Evolutionary conservation across 2,888 invertebrate genomes (phyloP).

Genomic region (Phaedon cochleariae): DNA sequence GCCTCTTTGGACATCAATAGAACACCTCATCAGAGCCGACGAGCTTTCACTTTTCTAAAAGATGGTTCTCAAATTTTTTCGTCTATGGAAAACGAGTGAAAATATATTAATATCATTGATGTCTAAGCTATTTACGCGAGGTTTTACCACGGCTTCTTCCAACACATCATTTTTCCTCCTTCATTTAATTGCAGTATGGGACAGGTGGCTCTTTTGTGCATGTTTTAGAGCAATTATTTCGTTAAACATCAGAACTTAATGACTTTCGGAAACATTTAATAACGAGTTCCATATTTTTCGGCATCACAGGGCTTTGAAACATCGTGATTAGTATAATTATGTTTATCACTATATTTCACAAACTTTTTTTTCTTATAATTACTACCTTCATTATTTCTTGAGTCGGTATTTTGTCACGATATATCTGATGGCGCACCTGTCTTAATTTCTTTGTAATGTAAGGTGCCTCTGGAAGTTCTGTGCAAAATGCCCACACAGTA

Average conservation of each 20-base stretch:
- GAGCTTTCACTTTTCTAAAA: too few species aligned
- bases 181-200: not conserved
- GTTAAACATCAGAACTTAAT: not conserved
- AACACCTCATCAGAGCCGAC: too few species aligned
- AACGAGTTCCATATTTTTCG: not conserved
- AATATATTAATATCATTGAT: too few species aligned
- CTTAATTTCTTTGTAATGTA: not conserved
- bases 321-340: not conserved
- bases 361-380: not conserved
- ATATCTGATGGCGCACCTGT: not conserved
- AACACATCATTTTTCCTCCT: too few species aligned
- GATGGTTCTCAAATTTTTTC: too few species aligned
- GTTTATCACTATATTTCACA: not conserved
- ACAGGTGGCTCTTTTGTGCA: slow-evolving; percentile 7
- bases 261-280: slow-evolving; percentile 22
- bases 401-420: not conserved
- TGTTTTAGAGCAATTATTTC: slow-evolving; percentile 8
- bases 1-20: too few species aligned
- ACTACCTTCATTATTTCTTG: not conserved
- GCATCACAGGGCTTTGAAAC: not conserved
- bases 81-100: too few species aligned
- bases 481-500: too few species aligned
- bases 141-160: too few species aligned
- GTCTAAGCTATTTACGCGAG: too few species aligned
- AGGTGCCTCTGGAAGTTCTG: too few species aligned